Evolutionary conservation across 2,888 invertebrate genomes (phyloP).

Genomic region (Polia nebulosa): DNA sequence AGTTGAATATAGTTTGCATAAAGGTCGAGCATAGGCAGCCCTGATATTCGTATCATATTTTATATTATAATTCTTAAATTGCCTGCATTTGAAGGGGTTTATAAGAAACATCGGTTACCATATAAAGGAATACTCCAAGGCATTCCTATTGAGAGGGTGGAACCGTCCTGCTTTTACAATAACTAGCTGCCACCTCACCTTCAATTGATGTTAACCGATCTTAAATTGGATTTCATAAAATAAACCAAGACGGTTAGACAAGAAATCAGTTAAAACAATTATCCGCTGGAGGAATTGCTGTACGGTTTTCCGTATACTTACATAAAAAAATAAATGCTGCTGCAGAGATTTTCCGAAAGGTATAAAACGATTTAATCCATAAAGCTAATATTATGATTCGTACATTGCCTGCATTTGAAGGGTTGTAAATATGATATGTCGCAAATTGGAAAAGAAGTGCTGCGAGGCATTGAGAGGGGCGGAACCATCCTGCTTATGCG

Average conservation of each 20-base stretch:
- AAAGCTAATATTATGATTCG: constrained; percentile 28
- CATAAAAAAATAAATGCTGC: background rate
- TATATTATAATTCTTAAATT: constrained; percentile 22
- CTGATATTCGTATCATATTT: constrained; percentile 19
- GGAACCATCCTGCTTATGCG: constrained; percentile 18
- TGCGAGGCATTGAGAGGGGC: constrained; percentile 27
- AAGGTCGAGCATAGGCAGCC: background rate
- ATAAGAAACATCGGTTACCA: constrained; percentile 56
- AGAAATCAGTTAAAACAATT: background rate
- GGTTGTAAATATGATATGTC: constrained; percentile 14
- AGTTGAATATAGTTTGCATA: constrained; percentile 27
- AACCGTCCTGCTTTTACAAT: background rate
- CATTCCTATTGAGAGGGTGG: no score
- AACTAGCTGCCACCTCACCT: background rate
- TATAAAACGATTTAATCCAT: background rate
- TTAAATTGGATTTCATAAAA: background rate
- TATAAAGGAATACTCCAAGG: background rate
- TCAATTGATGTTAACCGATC: background rate
- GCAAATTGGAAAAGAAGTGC: constrained; percentile 29
- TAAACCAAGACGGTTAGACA: background rate
- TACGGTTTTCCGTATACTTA: background rate
- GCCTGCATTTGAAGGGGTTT: constrained; percentile 42
- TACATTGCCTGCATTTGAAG: constrained; percentile 38
- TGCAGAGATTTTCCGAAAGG: constrained; percentile 6
- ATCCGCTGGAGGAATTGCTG: background rate